phyloP scores from a whole-genome alignment of 2,888 invertebrate genomes.

The Smittia sp. region DNA sequence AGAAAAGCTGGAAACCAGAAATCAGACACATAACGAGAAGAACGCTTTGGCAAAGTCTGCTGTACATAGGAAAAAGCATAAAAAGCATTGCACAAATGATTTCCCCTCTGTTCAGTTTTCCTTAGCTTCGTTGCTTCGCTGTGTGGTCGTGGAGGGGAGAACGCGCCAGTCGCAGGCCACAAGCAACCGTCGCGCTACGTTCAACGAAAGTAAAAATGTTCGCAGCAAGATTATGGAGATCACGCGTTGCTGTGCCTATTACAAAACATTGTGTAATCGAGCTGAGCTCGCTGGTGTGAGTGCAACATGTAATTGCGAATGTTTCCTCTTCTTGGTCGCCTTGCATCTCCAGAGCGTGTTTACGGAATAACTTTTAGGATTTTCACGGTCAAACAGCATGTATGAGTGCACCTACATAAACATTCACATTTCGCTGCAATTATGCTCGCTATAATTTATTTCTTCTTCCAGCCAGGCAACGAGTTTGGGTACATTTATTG shows the following conservation, averaged over 20 bases:
- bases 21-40: constrained; percentile 25
- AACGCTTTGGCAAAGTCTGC: not conserved
- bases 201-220: not conserved
- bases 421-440: constrained; percentile 2
- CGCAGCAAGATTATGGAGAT: not conserved
- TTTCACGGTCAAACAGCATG: constrained; percentile 39
- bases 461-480: not conserved
- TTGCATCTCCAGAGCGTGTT: not conserved
- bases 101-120: not conserved
- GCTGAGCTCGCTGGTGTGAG: too few relatives aligned
- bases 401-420: constrained; percentile 32
- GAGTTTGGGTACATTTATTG: not conserved
- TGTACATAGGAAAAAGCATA: constrained; percentile 12
- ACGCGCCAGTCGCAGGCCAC: not conserved
- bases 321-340: not conserved
- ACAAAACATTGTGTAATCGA: constrained; percentile 29
- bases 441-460: constrained; percentile 33
- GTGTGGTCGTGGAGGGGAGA: not conserved
- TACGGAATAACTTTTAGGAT: constrained; percentile 14
- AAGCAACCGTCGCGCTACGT: constrained; percentile 2
- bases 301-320: not conserved
- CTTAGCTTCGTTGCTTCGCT: not conserved
- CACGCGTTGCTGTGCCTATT: not conserved
- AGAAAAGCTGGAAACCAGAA: not conserved
- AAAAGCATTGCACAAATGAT: not conserved